These are phyloP conservation scores for Sinosuthora webbiana DNA, from an alignment of 2,113 vertebrate genomes.

Conservation along the genomic window DNA sequence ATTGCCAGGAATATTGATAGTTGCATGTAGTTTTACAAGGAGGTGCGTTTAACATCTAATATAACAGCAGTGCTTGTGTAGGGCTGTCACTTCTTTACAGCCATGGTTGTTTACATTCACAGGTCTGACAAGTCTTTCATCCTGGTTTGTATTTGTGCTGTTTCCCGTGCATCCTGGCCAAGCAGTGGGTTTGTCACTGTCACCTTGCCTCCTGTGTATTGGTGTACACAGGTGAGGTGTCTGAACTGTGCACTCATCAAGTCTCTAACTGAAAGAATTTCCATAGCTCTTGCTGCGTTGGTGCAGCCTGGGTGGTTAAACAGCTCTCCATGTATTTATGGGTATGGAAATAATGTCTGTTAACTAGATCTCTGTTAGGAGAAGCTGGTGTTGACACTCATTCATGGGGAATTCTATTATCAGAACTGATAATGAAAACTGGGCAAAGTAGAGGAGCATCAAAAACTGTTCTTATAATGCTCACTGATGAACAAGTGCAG, in stretches of 20 bases:
- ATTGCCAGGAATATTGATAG: background rate
- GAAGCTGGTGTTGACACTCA: background rate
- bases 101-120: background rate
- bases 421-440: background rate
- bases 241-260: background rate
- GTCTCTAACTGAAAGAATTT: background rate
- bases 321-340: background rate
- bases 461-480: background rate
- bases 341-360: background rate
- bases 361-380: background rate
- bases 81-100: background rate
- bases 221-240: background rate
- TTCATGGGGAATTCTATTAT: background rate
- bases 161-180: accelerated
- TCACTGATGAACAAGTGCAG: background rate
- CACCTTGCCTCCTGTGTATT: background rate
- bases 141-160: background rate
- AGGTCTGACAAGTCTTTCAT: background rate
- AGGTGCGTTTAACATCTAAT: background rate
- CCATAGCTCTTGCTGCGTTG: accelerated
- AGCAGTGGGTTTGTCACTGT: background rate
- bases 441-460: background rate
- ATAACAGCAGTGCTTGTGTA: background rate
- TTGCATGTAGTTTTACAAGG: background rate
- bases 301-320: background rate